A percentile compares a stretch with the other conserved stretches of the same genome.
These are phyloP conservation scores for Drosophila melanosoma DNA, from an alignment of 2,888 invertebrate species.

Conservation along the genomic window DNA sequence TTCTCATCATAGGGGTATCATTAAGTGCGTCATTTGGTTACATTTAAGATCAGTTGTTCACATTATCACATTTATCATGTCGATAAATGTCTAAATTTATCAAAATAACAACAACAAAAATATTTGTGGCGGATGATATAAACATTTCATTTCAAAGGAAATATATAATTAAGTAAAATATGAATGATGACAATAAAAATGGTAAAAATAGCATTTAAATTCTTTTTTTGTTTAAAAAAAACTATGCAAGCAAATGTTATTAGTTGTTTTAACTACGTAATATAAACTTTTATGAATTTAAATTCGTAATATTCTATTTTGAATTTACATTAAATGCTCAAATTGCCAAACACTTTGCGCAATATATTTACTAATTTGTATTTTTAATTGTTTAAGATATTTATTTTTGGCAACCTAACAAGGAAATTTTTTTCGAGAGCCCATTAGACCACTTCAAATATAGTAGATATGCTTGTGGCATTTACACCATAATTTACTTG, in stretches of 20 bases:
- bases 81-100: conserved; percentile 31
- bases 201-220: conserved; percentile 30
- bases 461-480: conserved; percentile 43
- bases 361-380: neutral
- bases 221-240: conserved; percentile 18
- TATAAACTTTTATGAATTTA: neutral
- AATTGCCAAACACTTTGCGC: conserved; percentile 33
- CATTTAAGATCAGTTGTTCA: too few relatives aligned
- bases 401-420: conserved; percentile 39
- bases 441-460: conserved; percentile 9
- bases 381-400: conserved; percentile 2
- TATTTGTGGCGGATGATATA: conserved; percentile 42
- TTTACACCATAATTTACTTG: conserved; percentile 66
- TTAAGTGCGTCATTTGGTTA: conserved; percentile 18
- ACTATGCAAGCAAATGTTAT: neutral
- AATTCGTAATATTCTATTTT: conserved; percentile 62
- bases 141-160: conserved; percentile 23
- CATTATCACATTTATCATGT: neutral
- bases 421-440: conserved; percentile 23
- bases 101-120: neutral
- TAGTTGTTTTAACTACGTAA: neutral
- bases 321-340: conserved; percentile 27
- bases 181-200: conserved; percentile 42
- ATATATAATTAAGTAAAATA: conserved; percentile 17
- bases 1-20: conserved; percentile 40